phyloP scores from a whole-genome alignment of 2,113 vertebrate species.

The Oophaga pumilio region DNA sequence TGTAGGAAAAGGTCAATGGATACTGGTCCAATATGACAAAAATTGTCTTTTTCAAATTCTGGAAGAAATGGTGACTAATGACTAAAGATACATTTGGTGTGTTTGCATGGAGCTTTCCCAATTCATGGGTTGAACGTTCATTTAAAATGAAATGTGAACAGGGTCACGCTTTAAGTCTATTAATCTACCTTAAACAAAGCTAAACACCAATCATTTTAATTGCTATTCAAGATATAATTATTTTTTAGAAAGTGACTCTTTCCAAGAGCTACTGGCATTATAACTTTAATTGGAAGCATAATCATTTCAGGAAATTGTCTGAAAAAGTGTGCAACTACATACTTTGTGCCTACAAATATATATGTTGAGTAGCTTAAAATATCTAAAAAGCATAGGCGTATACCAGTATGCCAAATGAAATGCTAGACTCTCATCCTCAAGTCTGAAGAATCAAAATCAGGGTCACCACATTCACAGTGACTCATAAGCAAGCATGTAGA shows the following conservation, averaged over 20 bases:
- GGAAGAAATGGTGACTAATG: too few species aligned
- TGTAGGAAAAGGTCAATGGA: too few species aligned
- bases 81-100: too few species aligned
- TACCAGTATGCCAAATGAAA: background rate
- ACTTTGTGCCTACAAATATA: background rate
- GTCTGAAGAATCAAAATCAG: background rate
- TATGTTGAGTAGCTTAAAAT: background rate
- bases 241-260: background rate
- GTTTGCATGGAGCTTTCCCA: too few species aligned
- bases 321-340: background rate
- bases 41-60: too few species aligned
- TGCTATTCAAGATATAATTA: background rate
- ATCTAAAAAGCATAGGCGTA: background rate
- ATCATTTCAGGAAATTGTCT: background rate
- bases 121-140: too few species aligned
- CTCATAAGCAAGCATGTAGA: background rate
- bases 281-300: background rate
- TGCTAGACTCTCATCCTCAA: background rate
- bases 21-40: too few species aligned
- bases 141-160: too few species aligned
- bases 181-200: too few species aligned
- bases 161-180: too few species aligned
- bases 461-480: background rate
- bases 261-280: background rate
- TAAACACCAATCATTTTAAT: background rate